Conservation (phyloP, 2,113 vertebrate species). For the Malurus cyaneus region DNA sequence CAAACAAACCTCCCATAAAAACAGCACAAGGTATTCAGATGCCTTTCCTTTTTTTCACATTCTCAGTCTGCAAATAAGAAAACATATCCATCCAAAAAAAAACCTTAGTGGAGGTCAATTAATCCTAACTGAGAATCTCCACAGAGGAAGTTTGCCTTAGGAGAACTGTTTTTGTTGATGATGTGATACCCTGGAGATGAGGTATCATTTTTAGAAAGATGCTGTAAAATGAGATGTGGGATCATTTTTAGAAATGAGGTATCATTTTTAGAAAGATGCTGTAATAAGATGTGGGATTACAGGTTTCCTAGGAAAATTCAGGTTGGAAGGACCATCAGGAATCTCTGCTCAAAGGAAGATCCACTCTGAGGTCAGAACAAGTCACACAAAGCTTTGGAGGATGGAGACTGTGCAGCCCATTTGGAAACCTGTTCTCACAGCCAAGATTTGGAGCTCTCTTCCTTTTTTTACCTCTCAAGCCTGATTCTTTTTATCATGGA, state of each 20-base stretch:
- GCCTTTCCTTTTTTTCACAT: not conserved
- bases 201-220: not conserved
- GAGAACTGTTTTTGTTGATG: fast-evolving
- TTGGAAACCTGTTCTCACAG: not conserved
- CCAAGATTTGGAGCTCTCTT: not conserved
- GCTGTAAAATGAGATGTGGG: not conserved
- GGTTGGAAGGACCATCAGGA: not conserved
- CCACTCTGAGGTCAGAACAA: not conserved
- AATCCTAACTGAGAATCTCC: not conserved
- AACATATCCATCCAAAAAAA: not conserved
- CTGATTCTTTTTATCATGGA: not conserved
- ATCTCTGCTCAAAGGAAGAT: not conserved
- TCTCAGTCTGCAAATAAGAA: not conserved
- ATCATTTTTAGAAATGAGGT: not conserved
- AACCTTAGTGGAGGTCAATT: not conserved
- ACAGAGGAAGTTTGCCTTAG: not conserved
- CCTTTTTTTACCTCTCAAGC: not conserved
- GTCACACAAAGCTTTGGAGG: not conserved
- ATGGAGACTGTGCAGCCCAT: not conserved
- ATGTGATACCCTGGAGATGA: no score
- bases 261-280: not conserved
- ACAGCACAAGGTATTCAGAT: not conserved
- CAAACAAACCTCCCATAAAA: not conserved
- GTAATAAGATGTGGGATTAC: not conserved
- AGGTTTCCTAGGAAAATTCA: not conserved